These are phyloP conservation scores for Microdon myrmicae DNA, from an alignment of 2,888 invertebrate species.

Conservation along the genomic window DNA sequence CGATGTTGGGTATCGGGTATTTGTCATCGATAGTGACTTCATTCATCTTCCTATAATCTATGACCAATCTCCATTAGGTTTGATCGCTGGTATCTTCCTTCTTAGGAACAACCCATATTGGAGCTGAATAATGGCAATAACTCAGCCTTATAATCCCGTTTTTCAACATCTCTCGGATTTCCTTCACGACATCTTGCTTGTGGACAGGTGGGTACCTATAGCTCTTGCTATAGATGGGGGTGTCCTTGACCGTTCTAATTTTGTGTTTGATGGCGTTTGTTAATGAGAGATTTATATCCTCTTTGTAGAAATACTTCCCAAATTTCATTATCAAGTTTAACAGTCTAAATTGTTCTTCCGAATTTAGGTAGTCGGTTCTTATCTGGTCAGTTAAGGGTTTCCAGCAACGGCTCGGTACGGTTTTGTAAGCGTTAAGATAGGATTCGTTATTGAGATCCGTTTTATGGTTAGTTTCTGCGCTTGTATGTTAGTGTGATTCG, in stretches of 20 bases:
- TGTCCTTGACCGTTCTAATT: conserved; percentile 27
- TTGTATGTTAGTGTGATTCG: conserved; percentile 5
- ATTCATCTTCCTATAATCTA: conserved; percentile 34
- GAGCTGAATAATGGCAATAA: conserved; percentile 33
- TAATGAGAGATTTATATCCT: conserved; percentile 19
- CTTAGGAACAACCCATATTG: conserved; percentile 43
- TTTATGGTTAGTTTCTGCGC: conserved; percentile 3
- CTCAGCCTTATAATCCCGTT: conserved; percentile 34
- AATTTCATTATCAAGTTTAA: conserved; percentile 14
- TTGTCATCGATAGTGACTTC: conserved; percentile 44
- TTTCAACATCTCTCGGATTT: conserved; percentile 36
- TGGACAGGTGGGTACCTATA: conserved; percentile 41
- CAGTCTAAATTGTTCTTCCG: conserved; percentile 7
- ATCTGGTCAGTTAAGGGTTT: conserved; percentile 2
- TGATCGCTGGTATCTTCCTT: conserved; percentile 33
- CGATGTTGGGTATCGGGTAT: conserved; percentile 47
- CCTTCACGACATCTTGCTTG: conserved; percentile 32
- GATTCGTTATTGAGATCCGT: background rate
- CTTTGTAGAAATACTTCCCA: conserved; percentile 20
- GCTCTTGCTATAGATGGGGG: conserved; percentile 21
- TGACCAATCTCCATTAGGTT: conserved; percentile 42
- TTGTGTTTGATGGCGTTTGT: conserved; percentile 18
- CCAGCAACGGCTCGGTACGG: background rate
- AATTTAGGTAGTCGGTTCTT: conserved; percentile 12
- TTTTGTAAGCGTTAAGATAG: background rate